phyloP scores from a whole-genome alignment of 2,113 vertebrate species.

The Colinus virginianus region DNA sequence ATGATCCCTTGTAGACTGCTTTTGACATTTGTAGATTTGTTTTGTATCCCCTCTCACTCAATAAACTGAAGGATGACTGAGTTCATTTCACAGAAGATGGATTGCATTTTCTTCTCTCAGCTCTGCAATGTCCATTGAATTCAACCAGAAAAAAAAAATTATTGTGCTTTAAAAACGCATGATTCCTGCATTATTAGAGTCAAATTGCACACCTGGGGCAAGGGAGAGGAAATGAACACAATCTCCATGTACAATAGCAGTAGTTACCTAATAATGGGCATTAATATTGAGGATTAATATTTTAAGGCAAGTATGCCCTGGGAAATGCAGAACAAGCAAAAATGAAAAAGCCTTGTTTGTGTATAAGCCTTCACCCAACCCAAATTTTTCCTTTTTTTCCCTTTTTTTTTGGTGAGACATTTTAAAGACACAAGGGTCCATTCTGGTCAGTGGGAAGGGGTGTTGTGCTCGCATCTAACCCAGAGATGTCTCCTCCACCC shows the following conservation, averaged over 20 bases:
- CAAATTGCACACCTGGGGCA: neutral
- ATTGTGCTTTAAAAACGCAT: neutral
- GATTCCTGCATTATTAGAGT: neutral
- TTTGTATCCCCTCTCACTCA: conserved; percentile 48
- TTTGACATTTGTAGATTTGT: conserved; percentile 59
- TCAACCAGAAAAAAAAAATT: neutral
- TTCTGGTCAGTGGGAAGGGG: neutral
- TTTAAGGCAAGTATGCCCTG: neutral
- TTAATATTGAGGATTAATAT: neutral
- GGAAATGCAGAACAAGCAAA: neutral
- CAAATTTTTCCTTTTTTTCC: neutral
- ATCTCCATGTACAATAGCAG: accelerated
- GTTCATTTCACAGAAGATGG: conserved; percentile 60
- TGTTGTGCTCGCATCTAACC: neutral
- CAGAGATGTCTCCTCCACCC: neutral
- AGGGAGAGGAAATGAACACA: neutral
- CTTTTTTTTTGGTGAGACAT: neutral
- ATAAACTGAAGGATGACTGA: conserved; percentile 57
- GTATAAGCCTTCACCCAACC: accelerated
- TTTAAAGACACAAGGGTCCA: neutral
- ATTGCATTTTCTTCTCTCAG: conserved; percentile 44
- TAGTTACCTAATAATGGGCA: neutral
- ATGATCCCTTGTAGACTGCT: conserved; percentile 11
- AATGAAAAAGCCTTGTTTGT: neutral
- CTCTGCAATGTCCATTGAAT: neutral